Conservation (phyloP, 2,797 vertebrate genomes). For the Cygnus olor region DNA sequence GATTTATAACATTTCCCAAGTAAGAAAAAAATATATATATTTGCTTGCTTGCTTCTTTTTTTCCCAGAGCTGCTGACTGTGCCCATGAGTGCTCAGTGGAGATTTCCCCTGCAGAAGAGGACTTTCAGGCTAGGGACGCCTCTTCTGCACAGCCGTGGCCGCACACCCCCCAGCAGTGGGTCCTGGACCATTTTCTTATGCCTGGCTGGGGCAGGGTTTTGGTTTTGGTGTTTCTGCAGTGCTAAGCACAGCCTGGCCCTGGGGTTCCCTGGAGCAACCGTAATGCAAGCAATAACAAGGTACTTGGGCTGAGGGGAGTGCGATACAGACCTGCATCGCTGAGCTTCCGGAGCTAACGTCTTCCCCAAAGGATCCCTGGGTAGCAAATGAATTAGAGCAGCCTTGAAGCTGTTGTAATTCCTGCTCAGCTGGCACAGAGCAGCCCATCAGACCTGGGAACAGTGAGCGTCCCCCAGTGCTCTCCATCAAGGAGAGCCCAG, state of each 20-base stretch:
- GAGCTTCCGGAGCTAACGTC: background rate
- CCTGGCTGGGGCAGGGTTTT: background rate
- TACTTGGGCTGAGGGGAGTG: background rate
- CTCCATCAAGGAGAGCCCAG: background rate
- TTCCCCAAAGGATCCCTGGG: background rate
- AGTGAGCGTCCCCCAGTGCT: background rate
- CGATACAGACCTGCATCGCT: fast-evolving
- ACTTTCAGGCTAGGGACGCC: too few species aligned
- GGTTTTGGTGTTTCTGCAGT: fast-evolving
- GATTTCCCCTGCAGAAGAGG: fast-evolving
- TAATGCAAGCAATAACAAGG: background rate
- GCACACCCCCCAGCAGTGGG: fast-evolving
- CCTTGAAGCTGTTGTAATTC: background rate
- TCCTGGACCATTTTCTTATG: background rate
- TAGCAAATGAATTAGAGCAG: background rate
- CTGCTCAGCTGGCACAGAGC: background rate
- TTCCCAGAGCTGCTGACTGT: background rate
- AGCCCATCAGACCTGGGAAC: background rate
- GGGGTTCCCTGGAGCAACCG: background rate
- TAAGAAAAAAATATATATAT: fast-evolving
- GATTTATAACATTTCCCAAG: background rate
- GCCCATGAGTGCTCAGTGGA: fast-evolving
- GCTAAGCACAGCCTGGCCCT: background rate
- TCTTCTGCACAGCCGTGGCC: background rate
- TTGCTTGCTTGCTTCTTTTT: background rate